Percentiles rank a stretch among this genome's conserved stretches.
These are phyloP conservation scores for Mechanitis messenoides DNA, from an alignment of 2,888 invertebrate genomes.

Conservation along the genomic window DNA sequence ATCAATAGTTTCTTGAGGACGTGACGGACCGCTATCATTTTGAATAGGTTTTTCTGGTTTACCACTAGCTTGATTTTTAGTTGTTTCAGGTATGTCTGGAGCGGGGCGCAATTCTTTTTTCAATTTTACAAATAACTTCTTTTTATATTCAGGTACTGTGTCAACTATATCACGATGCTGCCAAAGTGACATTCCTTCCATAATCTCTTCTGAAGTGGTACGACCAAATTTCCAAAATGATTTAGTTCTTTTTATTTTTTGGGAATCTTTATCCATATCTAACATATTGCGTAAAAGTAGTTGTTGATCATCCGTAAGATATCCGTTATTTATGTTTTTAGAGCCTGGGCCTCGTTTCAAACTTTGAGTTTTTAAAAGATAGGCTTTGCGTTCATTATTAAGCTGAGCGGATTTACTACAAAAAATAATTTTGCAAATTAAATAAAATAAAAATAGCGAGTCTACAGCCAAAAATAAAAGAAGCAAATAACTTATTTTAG, in stretches of 20 bases:
- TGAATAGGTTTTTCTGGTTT: conserved; percentile 48
- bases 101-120: conserved; percentile 66
- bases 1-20: conserved; percentile 66
- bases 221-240: conserved; percentile 91
- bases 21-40: conserved; percentile 47
- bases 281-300: conserved; percentile 67
- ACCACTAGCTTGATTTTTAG: conserved; percentile 40
- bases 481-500: conserved; percentile 14
- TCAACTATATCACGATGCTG: conserved; percentile 89
- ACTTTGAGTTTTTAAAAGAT: conserved; percentile 70
- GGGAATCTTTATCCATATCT: conserved; percentile 78
- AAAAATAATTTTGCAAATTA: conserved; percentile 36
- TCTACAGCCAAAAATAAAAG: conserved; percentile 28
- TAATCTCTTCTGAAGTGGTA: conserved; percentile 82
- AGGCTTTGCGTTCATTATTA: conserved; percentile 57
- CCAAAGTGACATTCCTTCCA: conserved; percentile 92
- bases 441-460: conserved; percentile 36
- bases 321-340: conserved; percentile 59
- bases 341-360: conserved; percentile 61
- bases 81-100: conserved; percentile 55
- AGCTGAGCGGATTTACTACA: conserved; percentile 67
- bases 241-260: conserved; percentile 86
- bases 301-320: conserved; percentile 76
- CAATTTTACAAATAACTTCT: conserved; percentile 65
- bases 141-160: conserved; percentile 76